Conservation (phyloP, 2,888 invertebrate species). For the Gerris lacustris region DNA sequence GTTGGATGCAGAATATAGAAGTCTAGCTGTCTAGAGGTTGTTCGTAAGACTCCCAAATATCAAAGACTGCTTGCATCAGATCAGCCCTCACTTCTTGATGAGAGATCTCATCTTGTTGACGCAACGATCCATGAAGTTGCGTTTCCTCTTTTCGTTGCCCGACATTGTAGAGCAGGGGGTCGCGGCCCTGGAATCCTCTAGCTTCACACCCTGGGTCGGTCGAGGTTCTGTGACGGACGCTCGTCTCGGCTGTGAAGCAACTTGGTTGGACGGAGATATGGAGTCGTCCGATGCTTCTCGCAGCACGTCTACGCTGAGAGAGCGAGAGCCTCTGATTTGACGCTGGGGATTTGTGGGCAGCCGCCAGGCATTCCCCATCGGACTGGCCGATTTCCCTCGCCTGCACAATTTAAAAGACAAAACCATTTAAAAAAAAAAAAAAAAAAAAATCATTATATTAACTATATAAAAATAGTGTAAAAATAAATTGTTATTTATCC, state of each 20-base stretch:
- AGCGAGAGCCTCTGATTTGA: constrained; percentile 32
- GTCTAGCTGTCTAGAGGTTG: too few species aligned
- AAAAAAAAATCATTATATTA: neutral
- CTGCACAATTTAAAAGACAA: constrained; percentile 37
- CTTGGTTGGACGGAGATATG: neutral
- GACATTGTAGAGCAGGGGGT: constrained; percentile 16
- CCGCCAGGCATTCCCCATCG: constrained; percentile 46
- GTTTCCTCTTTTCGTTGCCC: constrained; percentile 38
- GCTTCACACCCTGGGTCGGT: neutral
- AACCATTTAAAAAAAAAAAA: constrained; percentile 27
- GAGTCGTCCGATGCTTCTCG: constrained; percentile 36
- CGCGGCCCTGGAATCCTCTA: constrained; percentile 13
- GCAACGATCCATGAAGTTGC: constrained; percentile 74
- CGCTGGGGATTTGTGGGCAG: constrained; percentile 35
- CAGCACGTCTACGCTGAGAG: constrained; percentile 52
- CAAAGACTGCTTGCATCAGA: constrained; percentile 22
- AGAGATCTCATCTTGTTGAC: constrained; percentile 71
- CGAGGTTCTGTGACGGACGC: constrained; percentile 34
- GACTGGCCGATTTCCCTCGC: constrained; percentile 54
- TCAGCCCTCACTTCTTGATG: constrained; percentile 37
- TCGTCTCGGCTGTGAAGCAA: neutral
- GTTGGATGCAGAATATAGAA: too few species aligned
- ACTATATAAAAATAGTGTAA: too few species aligned
- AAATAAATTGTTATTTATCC: too few species aligned
- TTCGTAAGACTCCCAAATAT: constrained; percentile 19